Evolutionary conservation across 2,797 vertebrate genomes (phyloP).

Genomic region (Protosalanx chinensis): DNA sequence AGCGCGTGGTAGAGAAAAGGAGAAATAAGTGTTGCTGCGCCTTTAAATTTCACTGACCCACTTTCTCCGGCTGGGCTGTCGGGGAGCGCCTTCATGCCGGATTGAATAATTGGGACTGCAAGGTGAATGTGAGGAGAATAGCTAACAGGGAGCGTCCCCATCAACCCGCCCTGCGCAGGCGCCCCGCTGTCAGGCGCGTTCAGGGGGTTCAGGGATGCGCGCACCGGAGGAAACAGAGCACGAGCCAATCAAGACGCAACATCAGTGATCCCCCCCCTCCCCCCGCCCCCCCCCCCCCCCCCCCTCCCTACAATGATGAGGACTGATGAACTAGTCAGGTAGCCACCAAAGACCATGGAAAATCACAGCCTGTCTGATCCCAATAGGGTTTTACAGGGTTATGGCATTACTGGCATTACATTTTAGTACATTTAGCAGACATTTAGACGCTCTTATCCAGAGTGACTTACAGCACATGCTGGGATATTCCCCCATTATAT

Average conservation of each 20-base stretch:
- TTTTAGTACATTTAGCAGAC: no score
- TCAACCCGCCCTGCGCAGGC: neutral
- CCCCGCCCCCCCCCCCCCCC: constrained; percentile 13
- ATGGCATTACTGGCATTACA: constrained; percentile 8
- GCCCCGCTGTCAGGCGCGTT: constrained; percentile 7
- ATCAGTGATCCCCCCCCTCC: constrained; percentile 22
- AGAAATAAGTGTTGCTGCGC: constrained; percentile 32
- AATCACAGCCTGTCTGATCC: neutral
- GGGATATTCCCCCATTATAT: no score
- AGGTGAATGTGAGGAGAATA: constrained; percentile 75
- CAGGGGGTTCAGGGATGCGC: neutral
- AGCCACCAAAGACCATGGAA: neutral
- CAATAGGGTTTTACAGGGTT: neutral
- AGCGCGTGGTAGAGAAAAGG: neutral
- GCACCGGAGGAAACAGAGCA: neutral
- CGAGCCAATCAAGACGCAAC: constrained; percentile 9
- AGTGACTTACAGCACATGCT: no score
- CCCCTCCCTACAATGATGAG: neutral
- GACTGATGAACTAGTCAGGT: neutral
- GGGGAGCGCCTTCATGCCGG: constrained; percentile 56
- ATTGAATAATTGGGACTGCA: constrained; percentile 72
- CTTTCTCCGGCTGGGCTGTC: constrained; percentile 68
- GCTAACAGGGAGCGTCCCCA: constrained; percentile 49
- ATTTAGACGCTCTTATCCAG: no score
- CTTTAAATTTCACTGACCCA: constrained; percentile 78